Percentiles rank a stretch among this genome's conserved stretches.
These are phyloP conservation scores for Pica pica DNA, from an alignment of 2,113 vertebrate genomes.

Conservation along the genomic window DNA sequence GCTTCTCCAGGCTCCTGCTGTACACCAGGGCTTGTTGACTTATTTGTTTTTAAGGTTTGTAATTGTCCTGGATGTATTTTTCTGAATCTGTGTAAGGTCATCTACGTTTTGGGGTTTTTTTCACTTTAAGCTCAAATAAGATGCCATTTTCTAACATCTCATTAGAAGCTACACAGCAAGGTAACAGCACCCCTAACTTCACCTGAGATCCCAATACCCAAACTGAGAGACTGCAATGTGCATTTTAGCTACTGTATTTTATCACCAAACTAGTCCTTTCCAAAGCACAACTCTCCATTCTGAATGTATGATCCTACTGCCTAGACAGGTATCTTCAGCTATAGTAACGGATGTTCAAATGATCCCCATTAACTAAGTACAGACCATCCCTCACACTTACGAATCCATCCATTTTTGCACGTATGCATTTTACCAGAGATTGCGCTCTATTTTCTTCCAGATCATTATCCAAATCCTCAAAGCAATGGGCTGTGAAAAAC, in stretches of 20 bases:
- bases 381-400: neutral
- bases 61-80: neutral
- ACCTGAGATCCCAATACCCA: neutral
- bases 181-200: neutral
- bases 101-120: neutral
- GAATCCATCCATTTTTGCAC: neutral
- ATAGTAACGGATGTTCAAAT: neutral
- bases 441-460: neutral
- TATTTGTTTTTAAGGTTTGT: neutral
- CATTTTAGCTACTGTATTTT: neutral
- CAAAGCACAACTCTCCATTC: neutral
- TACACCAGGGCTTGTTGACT: neutral
- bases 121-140: neutral
- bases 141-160: neutral
- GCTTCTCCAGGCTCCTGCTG: neutral
- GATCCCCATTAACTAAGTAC: neutral
- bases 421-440: neutral
- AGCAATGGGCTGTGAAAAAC: constrained; percentile 23
- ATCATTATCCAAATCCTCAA: constrained; percentile 14
- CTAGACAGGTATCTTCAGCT: neutral
- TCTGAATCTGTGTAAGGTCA: neutral
- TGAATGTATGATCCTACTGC: neutral
- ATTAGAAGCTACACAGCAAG: neutral
- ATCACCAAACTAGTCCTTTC: neutral
- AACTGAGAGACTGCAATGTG: neutral